A percentile compares a stretch with the other conserved stretches of the same genome.
These are phyloP conservation scores for Lepidostoma basale DNA, from an alignment of 1,140 invertebrate species.

Conservation along the genomic window DNA sequence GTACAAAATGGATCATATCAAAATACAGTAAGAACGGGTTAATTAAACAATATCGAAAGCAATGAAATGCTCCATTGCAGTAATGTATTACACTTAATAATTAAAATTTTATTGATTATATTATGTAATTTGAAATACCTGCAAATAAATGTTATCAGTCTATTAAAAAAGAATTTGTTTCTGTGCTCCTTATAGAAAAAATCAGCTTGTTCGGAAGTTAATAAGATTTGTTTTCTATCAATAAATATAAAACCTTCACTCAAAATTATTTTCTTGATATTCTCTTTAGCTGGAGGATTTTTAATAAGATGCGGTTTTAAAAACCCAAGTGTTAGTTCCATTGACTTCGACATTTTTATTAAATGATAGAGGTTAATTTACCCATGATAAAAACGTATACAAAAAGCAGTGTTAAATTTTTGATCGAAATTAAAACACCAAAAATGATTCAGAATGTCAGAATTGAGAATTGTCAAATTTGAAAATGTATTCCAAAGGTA, in stretches of 20 bases:
- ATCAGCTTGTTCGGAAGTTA: conserved; percentile 70
- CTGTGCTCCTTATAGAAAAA: conserved; percentile 85
- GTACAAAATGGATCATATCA: neutral
- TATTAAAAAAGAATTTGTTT: conserved; percentile 86
- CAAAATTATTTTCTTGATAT: conserved; percentile 71
- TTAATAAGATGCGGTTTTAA: conserved; percentile 77
- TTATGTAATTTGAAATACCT: conserved; percentile 61
- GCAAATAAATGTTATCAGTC: conserved; percentile 84
- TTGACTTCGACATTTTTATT: neutral
- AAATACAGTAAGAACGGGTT: no score
- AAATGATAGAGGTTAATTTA: no score
- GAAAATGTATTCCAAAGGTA: no score
- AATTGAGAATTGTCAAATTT: no score
- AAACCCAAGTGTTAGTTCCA: conserved; percentile 68
- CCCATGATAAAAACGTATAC: no score
- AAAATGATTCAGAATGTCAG: no score
- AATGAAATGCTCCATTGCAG: no score
- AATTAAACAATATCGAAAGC: no score
- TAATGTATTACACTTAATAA: neutral
- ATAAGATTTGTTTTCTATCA: conserved; percentile 67
- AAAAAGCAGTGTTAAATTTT: no score
- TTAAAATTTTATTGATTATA: neutral
- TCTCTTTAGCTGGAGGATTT: conserved; percentile 69
- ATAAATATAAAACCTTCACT: conserved; percentile 79
- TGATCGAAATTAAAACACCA: no score